These are phyloP conservation scores for Nezara viridula DNA, from an alignment of 2,888 invertebrate species.

Conservation along the genomic window DNA sequence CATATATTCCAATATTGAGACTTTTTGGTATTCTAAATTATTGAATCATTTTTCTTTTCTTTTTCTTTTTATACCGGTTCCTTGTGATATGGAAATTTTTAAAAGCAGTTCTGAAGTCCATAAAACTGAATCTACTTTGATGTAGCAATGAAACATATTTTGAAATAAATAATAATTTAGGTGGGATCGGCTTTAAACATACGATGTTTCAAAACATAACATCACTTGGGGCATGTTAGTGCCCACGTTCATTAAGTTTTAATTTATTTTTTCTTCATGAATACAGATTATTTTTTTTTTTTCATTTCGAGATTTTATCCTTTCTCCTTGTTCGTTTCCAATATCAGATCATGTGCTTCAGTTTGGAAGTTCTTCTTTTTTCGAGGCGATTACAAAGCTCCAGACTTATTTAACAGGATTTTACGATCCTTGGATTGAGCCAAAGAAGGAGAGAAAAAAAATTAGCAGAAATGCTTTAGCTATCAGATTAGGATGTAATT, in stretches of 20 bases:
- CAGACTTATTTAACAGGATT: background rate
- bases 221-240: background rate
- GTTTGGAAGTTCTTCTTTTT: background rate
- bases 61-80: too few relatives aligned
- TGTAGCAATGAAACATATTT: too few relatives aligned
- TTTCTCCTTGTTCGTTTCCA: background rate
- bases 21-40: too few relatives aligned
- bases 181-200: too few relatives aligned
- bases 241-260: background rate
- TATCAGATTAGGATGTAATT: conserved; percentile 12
- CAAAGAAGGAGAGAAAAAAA: background rate
- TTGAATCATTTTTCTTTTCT: too few relatives aligned
- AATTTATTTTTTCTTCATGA: background rate
- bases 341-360: background rate
- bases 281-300: background rate
- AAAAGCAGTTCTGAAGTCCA: too few relatives aligned
- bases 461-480: background rate
- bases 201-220: background rate
- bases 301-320: background rate
- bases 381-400: background rate
- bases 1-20: too few relatives aligned
- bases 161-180: too few relatives aligned
- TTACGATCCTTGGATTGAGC: background rate
- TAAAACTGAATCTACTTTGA: too few relatives aligned
- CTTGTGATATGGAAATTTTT: too few relatives aligned